A percentile compares a stretch with the other conserved stretches of the same genome.
Evolutionary conservation across 2,113 vertebrate genomes (phyloP).

Genomic region (Eidolon helvum): DNA sequence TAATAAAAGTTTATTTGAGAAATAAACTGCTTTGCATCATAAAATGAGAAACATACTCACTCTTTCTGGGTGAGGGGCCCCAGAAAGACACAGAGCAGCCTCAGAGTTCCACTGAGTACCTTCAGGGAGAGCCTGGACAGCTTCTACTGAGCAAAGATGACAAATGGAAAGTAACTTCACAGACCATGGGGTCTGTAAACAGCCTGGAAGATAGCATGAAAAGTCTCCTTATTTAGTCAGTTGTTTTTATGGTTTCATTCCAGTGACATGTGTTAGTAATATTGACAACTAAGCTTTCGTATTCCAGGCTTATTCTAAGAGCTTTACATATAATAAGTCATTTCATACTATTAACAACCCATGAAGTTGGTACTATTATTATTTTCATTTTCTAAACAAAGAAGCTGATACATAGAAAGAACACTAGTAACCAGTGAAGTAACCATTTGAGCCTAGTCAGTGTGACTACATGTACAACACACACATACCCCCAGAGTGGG

Average conservation of each 20-base stretch:
- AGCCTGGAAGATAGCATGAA: background rate
- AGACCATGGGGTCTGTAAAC: background rate
- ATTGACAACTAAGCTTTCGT: background rate
- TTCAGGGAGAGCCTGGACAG: background rate
- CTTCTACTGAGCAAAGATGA: background rate
- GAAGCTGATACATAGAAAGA: background rate
- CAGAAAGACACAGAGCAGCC: background rate
- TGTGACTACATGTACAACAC: rapidly evolving
- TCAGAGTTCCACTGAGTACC: background rate
- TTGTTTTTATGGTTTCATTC: background rate
- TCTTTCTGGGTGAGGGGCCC: background rate
- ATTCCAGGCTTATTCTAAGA: background rate
- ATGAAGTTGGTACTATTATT: background rate
- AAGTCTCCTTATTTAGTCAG: background rate
- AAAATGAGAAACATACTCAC: background rate
- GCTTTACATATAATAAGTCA: background rate
- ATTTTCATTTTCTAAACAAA: conserved; percentile 2
- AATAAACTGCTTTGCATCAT: background rate
- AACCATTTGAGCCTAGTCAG: background rate
- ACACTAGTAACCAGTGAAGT: background rate
- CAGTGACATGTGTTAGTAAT: background rate
- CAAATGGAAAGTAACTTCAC: background rate
- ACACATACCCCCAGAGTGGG: background rate
- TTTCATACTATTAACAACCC: background rate
- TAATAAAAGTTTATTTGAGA: background rate